phyloP scores from a whole-genome alignment of 2,797 vertebrate species.

The Spondyliosoma cantharus region DNA sequence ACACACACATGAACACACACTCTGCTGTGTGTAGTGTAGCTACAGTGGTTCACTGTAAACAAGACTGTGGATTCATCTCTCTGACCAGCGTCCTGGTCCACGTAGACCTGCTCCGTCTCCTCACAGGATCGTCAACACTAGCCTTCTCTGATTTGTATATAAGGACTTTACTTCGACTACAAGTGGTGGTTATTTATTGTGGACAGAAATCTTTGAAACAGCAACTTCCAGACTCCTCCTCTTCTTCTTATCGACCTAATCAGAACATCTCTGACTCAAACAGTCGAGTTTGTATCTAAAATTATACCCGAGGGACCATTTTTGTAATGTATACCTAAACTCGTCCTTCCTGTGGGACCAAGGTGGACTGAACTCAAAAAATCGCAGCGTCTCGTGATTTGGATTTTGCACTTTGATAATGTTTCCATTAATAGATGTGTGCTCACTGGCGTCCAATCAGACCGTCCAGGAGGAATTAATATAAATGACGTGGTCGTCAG shows the following conservation, averaged over 20 bases:
- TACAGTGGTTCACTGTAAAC: background rate
- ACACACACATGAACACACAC: background rate
- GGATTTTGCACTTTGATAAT: too few species aligned
- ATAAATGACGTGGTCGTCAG: too few species aligned
- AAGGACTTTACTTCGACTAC: background rate
- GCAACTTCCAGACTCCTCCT: constrained; percentile 5
- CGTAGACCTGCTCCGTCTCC: background rate
- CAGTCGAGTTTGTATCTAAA: background rate
- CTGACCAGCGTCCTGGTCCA: too few species aligned
- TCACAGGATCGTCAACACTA: background rate
- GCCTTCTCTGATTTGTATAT: constrained; percentile 13
- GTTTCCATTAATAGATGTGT: too few species aligned
- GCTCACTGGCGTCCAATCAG: too few species aligned
- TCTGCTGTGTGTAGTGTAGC: background rate
- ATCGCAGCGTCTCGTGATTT: too few species aligned
- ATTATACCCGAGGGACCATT: background rate
- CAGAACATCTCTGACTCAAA: background rate
- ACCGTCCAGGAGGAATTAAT: too few species aligned
- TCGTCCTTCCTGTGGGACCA: background rate
- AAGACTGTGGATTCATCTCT: background rate
- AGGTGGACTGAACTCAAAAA: too few species aligned
- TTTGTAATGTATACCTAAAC: background rate
- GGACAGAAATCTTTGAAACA: constrained; percentile 8
- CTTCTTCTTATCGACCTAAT: background rate
- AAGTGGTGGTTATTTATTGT: constrained; percentile 19